phyloP scores from a whole-genome alignment of 1,140 invertebrate species.

The Carposina sasakii region DNA sequence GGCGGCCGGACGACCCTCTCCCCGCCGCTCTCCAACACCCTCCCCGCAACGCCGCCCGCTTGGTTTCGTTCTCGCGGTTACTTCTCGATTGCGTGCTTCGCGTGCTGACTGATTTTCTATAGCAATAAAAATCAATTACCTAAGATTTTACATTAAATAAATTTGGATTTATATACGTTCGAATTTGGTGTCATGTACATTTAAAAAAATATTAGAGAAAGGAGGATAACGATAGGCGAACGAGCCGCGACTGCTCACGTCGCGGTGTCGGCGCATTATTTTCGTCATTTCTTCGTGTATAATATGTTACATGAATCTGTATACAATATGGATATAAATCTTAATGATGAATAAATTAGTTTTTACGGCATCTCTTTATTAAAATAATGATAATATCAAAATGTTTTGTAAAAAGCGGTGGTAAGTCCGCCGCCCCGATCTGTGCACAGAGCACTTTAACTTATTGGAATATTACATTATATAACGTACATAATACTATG shows the following conservation, averaged over 20 bases:
- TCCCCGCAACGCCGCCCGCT: slow-evolving; percentile 64
- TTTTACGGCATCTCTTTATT: slow-evolving; percentile 72
- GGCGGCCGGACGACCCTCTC: slow-evolving; percentile 15
- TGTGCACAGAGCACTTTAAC: slow-evolving; percentile 71
- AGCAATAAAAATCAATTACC: slow-evolving; percentile 75
- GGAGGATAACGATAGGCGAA: slow-evolving; percentile 67
- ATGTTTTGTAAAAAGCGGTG: slow-evolving; percentile 69
- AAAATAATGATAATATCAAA: slow-evolving; percentile 71
- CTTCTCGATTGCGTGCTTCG: slow-evolving; percentile 75
- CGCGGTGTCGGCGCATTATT: slow-evolving; percentile 62
- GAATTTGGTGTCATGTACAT: slow-evolving; percentile 73
- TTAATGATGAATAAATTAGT: slow-evolving; percentile 72
- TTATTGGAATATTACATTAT: slow-evolving; percentile 74
- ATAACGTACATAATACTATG: slow-evolving; percentile 72
- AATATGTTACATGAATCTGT: slow-evolving; percentile 72
- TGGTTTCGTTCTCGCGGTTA: slow-evolving; percentile 71
- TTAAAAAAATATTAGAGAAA: slow-evolving; percentile 70
- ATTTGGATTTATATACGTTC: slow-evolving; percentile 73
- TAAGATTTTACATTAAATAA: slow-evolving; percentile 75
- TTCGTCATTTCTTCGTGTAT: slow-evolving; percentile 72
- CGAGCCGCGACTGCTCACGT: slow-evolving; percentile 42
- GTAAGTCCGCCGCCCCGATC: slow-evolving; percentile 65
- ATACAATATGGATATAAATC: slow-evolving; percentile 73
- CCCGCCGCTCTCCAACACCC: slow-evolving; percentile 28
- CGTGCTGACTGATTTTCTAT: slow-evolving; percentile 75